Conservation (phyloP, 2,888 invertebrate genomes). For the Meteorus cinctellus region DNA sequence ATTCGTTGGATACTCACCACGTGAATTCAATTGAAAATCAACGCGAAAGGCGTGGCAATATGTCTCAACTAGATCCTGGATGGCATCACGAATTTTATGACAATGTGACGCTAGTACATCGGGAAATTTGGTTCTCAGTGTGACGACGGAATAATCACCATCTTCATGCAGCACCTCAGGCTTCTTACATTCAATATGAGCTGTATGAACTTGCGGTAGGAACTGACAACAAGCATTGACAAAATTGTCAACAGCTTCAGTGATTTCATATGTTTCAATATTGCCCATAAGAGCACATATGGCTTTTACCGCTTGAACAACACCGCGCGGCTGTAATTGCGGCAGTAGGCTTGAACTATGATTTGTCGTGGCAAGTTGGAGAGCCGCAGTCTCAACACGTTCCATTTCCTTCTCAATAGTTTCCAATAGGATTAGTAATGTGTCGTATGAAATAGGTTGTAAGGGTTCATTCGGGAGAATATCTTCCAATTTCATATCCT, state of each 20-base stretch:
- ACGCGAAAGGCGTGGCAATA: constrained; percentile 90
- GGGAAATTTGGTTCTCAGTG: constrained; percentile 75
- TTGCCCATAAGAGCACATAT: constrained; percentile 91
- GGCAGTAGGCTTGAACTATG: constrained; percentile 69
- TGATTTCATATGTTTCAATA: constrained; percentile 91
- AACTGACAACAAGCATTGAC: constrained; percentile 77
- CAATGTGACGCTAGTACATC: constrained; percentile 81
- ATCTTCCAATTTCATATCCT: constrained; percentile 85
- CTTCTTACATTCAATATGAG: constrained; percentile 72
- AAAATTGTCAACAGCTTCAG: constrained; percentile 82
- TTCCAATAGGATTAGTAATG: constrained; percentile 88
- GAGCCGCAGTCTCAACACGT: constrained; percentile 81
- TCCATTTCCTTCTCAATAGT: constrained; percentile 88
- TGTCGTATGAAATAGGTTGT: constrained; percentile 86
- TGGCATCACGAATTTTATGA: constrained; percentile 84
- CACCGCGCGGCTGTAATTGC: constrained; percentile 80
- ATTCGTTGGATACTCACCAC: constrained; percentile 79
- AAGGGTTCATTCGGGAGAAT: constrained; percentile 84
- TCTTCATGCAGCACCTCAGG: constrained; percentile 82
- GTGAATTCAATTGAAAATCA: constrained; percentile 84
- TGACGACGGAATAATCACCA: constrained; percentile 82
- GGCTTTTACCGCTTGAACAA: constrained; percentile 93
- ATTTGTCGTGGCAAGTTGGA: constrained; percentile 70
- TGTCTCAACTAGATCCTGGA: constrained; percentile 88
- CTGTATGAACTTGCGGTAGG: constrained; percentile 68